phyloP scores from a whole-genome alignment of 2,113 vertebrate genomes.

The Colinus virginianus region DNA sequence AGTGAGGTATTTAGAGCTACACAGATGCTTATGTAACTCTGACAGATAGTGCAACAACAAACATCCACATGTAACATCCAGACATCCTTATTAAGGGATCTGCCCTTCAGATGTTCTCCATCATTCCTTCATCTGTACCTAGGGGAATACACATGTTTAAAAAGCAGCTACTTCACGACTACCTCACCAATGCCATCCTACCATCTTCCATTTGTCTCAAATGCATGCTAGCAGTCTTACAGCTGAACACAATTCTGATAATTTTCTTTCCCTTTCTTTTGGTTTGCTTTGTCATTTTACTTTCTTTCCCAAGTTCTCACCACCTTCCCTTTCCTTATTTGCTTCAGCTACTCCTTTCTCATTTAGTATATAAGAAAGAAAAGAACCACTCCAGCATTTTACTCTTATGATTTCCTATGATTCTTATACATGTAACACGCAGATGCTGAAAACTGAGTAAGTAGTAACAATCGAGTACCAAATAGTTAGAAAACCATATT shows the following conservation, averaged over 20 bases:
- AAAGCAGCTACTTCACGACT: not conserved
- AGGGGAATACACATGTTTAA: not conserved
- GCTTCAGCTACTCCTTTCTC: not conserved
- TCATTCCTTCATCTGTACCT: not conserved
- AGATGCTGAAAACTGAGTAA: not conserved
- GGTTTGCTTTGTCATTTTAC: not conserved
- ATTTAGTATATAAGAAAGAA: not conserved
- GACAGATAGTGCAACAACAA: not conserved
- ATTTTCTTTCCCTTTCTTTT: not conserved
- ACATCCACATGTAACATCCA: not conserved
- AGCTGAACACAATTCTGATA: not conserved
- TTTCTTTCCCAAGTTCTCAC: not conserved
- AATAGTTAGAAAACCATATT: not conserved
- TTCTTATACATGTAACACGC: not conserved
- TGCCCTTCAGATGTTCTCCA: not conserved
- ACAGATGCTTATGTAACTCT: not conserved
- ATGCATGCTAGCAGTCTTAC: not conserved
- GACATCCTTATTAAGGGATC: conserved; percentile 17
- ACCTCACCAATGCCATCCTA: not conserved
- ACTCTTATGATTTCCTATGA: not conserved
- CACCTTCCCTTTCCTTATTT: not conserved
- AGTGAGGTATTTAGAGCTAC: not conserved
- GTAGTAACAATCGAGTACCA: not conserved
- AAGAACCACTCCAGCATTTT: not conserved
- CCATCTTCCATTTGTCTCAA: not conserved